phyloP scores from a whole-genome alignment of 2,797 vertebrate species.

The Coracias cyanogaster region DNA sequence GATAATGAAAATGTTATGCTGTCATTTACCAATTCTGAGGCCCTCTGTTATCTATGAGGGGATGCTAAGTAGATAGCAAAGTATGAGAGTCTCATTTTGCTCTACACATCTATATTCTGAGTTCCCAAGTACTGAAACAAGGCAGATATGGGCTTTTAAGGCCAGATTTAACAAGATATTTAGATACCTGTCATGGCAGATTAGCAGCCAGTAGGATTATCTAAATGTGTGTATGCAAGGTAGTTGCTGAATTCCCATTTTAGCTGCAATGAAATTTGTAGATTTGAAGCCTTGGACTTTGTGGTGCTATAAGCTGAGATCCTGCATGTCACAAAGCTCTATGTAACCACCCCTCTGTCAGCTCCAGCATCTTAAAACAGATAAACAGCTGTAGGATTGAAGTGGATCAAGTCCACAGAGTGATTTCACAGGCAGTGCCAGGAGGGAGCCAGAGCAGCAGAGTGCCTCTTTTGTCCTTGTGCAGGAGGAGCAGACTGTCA shows the following conservation, averaged over 20 bases:
- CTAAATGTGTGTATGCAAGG: neutral
- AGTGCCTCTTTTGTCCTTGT: neutral
- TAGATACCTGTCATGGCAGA: neutral
- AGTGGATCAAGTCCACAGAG: neutral
- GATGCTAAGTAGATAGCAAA: neutral
- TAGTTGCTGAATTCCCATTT: neutral
- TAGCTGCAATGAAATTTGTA: neutral
- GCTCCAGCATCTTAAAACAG: neutral
- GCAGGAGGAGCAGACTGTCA: neutral
- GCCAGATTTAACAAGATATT: neutral
- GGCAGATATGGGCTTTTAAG: neutral
- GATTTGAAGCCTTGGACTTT: neutral
- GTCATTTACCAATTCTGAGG: constrained; percentile 20
- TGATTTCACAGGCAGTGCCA: neutral
- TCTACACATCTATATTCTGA: neutral
- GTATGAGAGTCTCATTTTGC: neutral
- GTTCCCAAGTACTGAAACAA: neutral
- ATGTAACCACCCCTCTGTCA: neutral
- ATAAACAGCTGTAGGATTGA: neutral
- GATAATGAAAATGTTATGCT: constrained; percentile 58
- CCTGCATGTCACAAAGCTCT: neutral
- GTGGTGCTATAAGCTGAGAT: neutral
- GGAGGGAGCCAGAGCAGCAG: neutral
- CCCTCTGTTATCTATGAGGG: neutral
- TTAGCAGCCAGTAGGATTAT: neutral